Base-by-base conservation (phyloP, 2,888 invertebrate species). In the Trachelus stipa region DNA sequence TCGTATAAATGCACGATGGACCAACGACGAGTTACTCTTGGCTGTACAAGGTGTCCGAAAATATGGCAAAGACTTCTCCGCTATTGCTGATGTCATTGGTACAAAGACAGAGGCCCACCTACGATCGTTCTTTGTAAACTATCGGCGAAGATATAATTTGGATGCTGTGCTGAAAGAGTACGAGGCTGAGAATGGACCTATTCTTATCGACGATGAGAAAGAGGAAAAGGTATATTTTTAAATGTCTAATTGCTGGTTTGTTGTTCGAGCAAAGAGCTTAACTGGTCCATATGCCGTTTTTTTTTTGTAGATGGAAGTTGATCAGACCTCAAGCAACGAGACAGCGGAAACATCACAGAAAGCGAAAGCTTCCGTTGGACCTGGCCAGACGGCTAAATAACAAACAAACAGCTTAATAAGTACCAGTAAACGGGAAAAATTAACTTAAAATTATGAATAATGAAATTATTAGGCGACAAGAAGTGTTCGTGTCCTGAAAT, bases 21-120 rank as follows among this genome's bases (percentile, higher is more conserved):
- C 97, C 40, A 96, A 96, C 86, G 98, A 98, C 85, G 99, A 99
- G 92, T 92, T 97, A 34, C 93, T 98, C 37, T 93, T 99, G 88
- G 98, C 98, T 31, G 97, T 98, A 68, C 97, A 98, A 88, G 98
- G 98, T 88, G 94, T 95, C 79, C 93, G 95, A 82, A 96, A 96
- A 92, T 96, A 95, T 88, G 96, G 96, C 90, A 96, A 96, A 93
- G 96, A 98, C 91, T 98, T 97, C 91, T 95, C 97, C 92, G 97
- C 98, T 40, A 98, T 99, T 84, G 98, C 99, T 30, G 98, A 98
- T 91, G 96, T 98, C 15, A 94, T 99, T 83, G 98, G 98, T 81
- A 99, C 98, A 76, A 99, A 99, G 93, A 98, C 97, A 1, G 98
- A 98, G 92, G 95, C 96, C 75, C 98, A 98, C 90, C 94, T 99